These are phyloP conservation scores for Amniataba percoides DNA, from an alignment of 2,797 vertebrate genomes.

Conservation along the genomic window DNA sequence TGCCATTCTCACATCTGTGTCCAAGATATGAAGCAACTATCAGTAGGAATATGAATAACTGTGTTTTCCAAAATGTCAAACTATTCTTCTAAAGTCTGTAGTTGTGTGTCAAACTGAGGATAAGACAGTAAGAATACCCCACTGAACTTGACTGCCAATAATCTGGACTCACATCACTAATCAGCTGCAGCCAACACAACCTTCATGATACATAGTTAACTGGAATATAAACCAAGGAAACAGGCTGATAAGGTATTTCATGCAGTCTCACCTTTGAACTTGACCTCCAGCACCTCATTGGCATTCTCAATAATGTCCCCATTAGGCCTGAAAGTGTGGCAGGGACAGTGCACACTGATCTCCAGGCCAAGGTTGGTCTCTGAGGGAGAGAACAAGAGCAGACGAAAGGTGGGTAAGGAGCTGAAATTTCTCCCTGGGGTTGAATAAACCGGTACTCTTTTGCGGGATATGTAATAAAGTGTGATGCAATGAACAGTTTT, in stretches of 20 bases:
- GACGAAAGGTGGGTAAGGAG: conserved; percentile 35
- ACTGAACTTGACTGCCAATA: not conserved
- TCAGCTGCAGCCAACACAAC: conserved; percentile 1
- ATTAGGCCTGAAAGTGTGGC: conserved; percentile 95
- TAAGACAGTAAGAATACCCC: not conserved
- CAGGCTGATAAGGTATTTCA: not conserved
- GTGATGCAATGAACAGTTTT: conserved; percentile 26
- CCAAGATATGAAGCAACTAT: not conserved
- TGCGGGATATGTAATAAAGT: conserved; percentile 44
- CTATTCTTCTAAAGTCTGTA: not conserved
- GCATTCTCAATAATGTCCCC: conserved; percentile 94
- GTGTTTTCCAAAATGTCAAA: not conserved
- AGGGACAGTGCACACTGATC: conserved; percentile 97
- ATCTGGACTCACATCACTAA: not conserved
- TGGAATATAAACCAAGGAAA: not conserved
- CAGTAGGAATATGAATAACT: not conserved
- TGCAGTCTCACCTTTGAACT: conserved; percentile 92
- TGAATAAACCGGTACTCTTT: conserved; percentile 34
- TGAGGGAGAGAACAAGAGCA: conserved; percentile 76
- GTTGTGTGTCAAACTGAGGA: not conserved
- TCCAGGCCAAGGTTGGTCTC: conserved; percentile 96
- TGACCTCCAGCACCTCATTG: conserved; percentile 95
- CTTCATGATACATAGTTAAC: not conserved
- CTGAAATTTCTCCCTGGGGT: conserved; percentile 42
- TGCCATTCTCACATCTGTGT: not conserved